A percentile compares a stretch with the other conserved stretches of the same genome.
Evolutionary conservation across 2,113 vertebrate species (phyloP).

Genomic region (Okapia johnstoni): DNA sequence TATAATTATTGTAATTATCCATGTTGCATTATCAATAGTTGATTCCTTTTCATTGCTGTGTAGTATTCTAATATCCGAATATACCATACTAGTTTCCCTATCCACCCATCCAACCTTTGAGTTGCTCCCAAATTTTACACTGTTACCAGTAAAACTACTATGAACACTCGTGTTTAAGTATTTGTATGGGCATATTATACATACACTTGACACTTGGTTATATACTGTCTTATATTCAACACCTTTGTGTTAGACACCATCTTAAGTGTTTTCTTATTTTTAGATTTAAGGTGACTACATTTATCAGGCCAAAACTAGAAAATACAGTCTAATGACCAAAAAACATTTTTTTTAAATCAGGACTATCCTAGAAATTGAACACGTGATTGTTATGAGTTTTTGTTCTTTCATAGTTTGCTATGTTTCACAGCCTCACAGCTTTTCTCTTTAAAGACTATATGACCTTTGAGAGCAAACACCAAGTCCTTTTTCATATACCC

Average conservation of each 20-base stretch:
- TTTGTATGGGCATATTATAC: not conserved
- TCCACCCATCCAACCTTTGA: not conserved
- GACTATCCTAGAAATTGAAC: not conserved
- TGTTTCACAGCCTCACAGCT: not conserved
- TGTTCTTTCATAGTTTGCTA: not conserved
- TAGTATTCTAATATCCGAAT: not conserved
- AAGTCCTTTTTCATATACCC: not conserved
- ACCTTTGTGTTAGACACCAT: not conserved
- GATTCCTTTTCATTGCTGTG: not conserved
- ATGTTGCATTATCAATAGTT: not conserved
- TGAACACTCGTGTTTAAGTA: not conserved
- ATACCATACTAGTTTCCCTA: not conserved
- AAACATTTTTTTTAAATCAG: not conserved
- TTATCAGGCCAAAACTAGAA: slow-evolving; percentile 14
- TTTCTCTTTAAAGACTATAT: not conserved
- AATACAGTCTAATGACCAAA: not conserved
- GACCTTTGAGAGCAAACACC: not conserved
- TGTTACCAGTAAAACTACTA: not conserved
- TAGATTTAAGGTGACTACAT: slow-evolving; percentile 7
- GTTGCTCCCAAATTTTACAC: not conserved
- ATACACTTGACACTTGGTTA: not conserved
- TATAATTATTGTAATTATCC: not conserved
- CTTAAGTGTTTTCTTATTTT: not conserved
- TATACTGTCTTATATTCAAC: not conserved
- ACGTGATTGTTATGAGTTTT: not conserved